A percentile compares a stretch with the other conserved stretches of the same genome.
Evolutionary conservation across 2,113 vertebrate species (phyloP).

Genomic region (Cavia porcellus): DNA sequence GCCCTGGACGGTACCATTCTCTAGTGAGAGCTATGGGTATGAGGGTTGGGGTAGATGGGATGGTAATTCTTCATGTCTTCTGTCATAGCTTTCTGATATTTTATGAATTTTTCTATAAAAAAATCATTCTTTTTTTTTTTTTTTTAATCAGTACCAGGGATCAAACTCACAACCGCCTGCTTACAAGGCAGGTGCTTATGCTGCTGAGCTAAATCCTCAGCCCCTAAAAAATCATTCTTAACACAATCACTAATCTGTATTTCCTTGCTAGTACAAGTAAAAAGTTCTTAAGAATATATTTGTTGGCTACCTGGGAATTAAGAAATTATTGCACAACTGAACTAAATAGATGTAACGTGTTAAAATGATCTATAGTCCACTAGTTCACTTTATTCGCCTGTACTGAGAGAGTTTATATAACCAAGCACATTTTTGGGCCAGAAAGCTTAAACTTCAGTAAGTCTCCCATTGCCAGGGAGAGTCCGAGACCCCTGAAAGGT

Average conservation of each 20-base stretch:
- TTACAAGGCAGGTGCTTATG: too few species aligned
- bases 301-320: background rate
- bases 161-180: too few species aligned
- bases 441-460: background rate
- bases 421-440: background rate
- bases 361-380: background rate
- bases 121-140: too few species aligned
- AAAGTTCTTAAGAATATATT: conserved; percentile 15
- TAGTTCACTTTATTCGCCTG: background rate
- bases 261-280: background rate
- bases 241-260: background rate
- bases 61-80: background rate
- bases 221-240: background rate
- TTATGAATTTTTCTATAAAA: conserved; percentile 35
- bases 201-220: background rate
- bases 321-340: background rate
- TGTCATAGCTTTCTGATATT: background rate
- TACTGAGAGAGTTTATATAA: background rate
- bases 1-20: background rate
- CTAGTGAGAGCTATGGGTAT: accelerated
- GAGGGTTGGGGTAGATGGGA: too few species aligned
- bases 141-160: too few species aligned
- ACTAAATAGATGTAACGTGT: conserved; percentile 13
- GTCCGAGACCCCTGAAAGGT: background rate
- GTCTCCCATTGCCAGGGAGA: background rate